Conservation (phyloP, 2,113 vertebrate species). For the Orthonyx spaldingii region DNA sequence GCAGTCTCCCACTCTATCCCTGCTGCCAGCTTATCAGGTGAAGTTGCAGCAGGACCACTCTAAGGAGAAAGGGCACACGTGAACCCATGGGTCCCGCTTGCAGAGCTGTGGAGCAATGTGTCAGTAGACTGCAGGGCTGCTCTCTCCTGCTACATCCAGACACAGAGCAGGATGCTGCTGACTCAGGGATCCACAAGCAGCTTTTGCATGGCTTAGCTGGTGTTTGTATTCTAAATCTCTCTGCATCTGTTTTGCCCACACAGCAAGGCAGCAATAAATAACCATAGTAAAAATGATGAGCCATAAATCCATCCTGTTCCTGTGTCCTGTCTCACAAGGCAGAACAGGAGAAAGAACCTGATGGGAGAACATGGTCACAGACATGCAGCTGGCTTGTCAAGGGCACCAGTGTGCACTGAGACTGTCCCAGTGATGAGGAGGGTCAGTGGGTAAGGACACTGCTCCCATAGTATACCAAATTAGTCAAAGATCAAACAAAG, state of each 20-base stretch:
- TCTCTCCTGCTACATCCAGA: neutral
- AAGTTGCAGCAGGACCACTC: neutral
- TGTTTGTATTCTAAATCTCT: neutral
- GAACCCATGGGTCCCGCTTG: neutral
- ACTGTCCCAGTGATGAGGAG: neutral
- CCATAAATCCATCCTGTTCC: neutral
- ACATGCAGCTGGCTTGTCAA: neutral
- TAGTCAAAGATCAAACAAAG: neutral
- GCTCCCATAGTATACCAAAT: neutral
- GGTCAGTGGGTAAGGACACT: neutral
- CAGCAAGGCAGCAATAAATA: neutral
- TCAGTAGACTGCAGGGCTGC: neutral
- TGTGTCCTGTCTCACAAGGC: neutral
- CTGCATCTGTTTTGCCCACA: neutral
- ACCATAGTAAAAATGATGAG: neutral
- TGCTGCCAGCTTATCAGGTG: neutral
- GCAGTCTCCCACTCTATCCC: neutral
- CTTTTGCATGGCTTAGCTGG: neutral
- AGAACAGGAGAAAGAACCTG: neutral
- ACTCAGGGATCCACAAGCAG: neutral
- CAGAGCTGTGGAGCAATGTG: neutral
- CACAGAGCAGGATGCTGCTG: neutral
- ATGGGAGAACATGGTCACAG: neutral
- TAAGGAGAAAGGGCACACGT: neutral
- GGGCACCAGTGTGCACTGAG: neutral